These are phyloP conservation scores for Echinometra lucunter DNA, from an alignment of 53 echinoderm and acorn worm species.

Conservation along the genomic window DNA sequence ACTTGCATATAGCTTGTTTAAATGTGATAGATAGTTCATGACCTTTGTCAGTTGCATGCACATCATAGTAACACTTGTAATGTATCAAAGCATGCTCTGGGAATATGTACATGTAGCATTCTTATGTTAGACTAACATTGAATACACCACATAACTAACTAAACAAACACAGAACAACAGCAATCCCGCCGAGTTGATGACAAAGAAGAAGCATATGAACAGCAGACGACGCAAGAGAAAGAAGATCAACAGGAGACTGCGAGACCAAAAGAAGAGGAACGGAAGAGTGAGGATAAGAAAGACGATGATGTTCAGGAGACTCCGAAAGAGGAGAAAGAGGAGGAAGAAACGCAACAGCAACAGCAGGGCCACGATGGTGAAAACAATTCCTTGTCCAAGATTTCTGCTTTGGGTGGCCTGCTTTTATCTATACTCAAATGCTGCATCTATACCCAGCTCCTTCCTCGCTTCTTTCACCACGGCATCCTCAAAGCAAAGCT, in stretches of 20 bases:
- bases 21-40: background rate
- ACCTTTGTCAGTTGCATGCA: background rate
- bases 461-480: background rate
- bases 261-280: background rate
- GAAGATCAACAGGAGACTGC: constrained; percentile 14
- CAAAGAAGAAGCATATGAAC: background rate
- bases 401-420: constrained; percentile 42
- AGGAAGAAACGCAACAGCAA: background rate
- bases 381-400: constrained; percentile 35
- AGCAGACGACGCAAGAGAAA: background rate
- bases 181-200: background rate
- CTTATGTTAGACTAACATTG: background rate
- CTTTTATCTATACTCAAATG: background rate
- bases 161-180: constrained; percentile 46
- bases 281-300: background rate
- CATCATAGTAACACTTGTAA: background rate
- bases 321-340: constrained; percentile 20
- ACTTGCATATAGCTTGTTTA: background rate
- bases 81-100: constrained; percentile 6
- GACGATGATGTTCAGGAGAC: background rate
- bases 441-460: background rate
- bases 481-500: constrained; percentile 12
- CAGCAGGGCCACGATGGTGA: background rate
- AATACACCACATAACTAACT: constrained; percentile 35
- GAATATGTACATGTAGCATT: background rate